These are phyloP conservation scores for Lanius collurio DNA, from an alignment of 2,113 vertebrate species.

Conservation along the genomic window DNA sequence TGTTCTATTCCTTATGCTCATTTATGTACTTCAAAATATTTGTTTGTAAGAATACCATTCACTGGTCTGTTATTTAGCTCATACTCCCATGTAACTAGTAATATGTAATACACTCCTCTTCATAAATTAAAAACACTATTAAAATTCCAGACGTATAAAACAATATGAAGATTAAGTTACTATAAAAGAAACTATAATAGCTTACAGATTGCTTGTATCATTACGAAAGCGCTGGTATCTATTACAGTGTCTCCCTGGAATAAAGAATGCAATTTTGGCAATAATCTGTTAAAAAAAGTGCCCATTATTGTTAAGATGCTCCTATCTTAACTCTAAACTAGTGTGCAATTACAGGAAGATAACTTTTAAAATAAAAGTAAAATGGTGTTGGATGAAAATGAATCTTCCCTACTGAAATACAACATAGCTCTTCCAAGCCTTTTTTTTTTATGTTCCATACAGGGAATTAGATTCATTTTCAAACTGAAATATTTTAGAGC, in stretches of 20 bases:
- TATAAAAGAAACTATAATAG: slow-evolving; percentile 79
- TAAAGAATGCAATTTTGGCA: slow-evolving; percentile 77
- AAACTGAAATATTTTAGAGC: slow-evolving; percentile 50
- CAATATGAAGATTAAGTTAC: slow-evolving; percentile 80
- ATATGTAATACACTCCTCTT: slow-evolving; percentile 65
- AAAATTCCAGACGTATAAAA: slow-evolving; percentile 79
- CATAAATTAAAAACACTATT: slow-evolving; percentile 78
- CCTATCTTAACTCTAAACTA: slow-evolving; percentile 60
- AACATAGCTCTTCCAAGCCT: not conserved
- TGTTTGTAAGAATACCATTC: slow-evolving; percentile 62
- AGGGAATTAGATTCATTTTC: slow-evolving; percentile 49
- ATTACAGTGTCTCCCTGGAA: slow-evolving; percentile 76
- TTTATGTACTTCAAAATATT: slow-evolving; percentile 71
- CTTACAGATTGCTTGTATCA: slow-evolving; percentile 80
- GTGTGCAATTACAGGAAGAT: slow-evolving; percentile 65
- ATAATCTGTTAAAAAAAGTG: slow-evolving; percentile 76
- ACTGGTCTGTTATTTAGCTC: slow-evolving; percentile 54
- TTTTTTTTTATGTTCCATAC: slow-evolving; percentile 11
- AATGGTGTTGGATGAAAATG: slow-evolving; percentile 27
- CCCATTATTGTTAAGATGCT: slow-evolving; percentile 73
- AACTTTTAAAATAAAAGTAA: slow-evolving; percentile 68
- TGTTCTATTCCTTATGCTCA: slow-evolving; percentile 41
- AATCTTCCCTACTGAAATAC: slow-evolving; percentile 26
- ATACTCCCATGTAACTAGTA: slow-evolving; percentile 70
- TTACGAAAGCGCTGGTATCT: slow-evolving; percentile 75